These are phyloP conservation scores for Latrodectus hesperus DNA, from an alignment of 2,888 invertebrate species.

Conservation along the genomic window DNA sequence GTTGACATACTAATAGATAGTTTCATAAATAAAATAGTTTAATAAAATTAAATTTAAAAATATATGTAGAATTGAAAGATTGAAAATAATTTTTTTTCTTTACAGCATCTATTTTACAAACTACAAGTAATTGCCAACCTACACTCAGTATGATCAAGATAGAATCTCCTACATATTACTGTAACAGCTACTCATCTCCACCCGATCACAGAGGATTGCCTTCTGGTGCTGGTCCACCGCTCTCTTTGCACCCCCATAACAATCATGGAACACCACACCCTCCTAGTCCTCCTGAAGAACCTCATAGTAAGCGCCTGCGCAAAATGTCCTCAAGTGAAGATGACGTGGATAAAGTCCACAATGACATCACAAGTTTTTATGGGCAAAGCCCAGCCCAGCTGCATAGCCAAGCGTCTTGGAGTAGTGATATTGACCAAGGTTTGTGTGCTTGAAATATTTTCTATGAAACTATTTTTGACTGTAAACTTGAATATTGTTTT, in stretches of 20 bases:
- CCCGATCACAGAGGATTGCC: constrained; percentile 74
- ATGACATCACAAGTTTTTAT: constrained; percentile 75
- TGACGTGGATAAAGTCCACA: constrained; percentile 76
- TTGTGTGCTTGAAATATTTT: constrained; percentile 16
- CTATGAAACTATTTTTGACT: too few relatives aligned
- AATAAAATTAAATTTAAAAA: too few relatives aligned
- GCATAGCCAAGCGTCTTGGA: constrained; percentile 77
- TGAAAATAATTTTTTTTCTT: constrained; percentile 71
- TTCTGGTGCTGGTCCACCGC: constrained; percentile 40
- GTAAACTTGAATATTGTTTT: too few relatives aligned
- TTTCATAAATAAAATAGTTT: too few relatives aligned
- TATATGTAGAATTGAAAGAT: too few relatives aligned
- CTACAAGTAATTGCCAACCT: constrained; percentile 82
- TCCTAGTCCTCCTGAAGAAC: constrained; percentile 76
- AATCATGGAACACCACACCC: constrained; percentile 73
- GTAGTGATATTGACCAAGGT: constrained; percentile 78
- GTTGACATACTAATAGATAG: too few relatives aligned
- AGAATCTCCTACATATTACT: constrained; percentile 88
- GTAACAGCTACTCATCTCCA: constrained; percentile 86
- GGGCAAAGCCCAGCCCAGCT: constrained; percentile 78
- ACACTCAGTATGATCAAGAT: constrained; percentile 86
- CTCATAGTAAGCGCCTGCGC: constrained; percentile 78
- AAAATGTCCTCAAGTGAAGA: constrained; percentile 79
- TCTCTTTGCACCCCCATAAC: constrained; percentile 47
- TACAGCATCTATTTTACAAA: constrained; percentile 93